phyloP scores from a whole-genome alignment of 2,797 vertebrate genomes.

The Holocentrus rufus region DNA sequence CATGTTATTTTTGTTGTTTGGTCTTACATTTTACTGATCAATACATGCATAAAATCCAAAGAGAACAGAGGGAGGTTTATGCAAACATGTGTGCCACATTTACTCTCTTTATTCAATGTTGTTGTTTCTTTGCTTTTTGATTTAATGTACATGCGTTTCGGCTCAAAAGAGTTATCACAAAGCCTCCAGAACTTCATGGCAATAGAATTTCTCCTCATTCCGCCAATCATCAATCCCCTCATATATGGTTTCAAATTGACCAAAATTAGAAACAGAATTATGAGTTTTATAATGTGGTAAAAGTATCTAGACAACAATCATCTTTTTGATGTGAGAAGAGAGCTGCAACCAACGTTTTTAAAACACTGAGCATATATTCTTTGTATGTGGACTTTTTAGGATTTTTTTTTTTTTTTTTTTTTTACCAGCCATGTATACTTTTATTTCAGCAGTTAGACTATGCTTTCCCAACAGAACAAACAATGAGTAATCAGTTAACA shows the following conservation, averaged over 20 bases:
- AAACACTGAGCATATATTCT: too few relatives aligned
- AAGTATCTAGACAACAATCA: too few relatives aligned
- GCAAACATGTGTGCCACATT: conserved; percentile 68
- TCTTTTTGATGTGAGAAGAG: too few relatives aligned
- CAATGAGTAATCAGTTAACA: too few relatives aligned
- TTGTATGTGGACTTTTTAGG: too few relatives aligned
- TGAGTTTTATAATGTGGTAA: neutral
- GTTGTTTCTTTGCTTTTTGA: conserved; percentile 23
- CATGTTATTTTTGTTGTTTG: conserved; percentile 40
- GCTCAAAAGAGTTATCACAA: conserved; percentile 8
- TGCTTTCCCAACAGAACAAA: too few relatives aligned
- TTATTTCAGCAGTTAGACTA: too few relatives aligned
- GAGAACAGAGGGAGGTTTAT: conserved; percentile 62
- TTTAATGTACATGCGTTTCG: neutral
- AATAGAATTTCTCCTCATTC: conserved; percentile 56
- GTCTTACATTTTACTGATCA: conserved; percentile 57
- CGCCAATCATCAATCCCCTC: conserved; percentile 63
- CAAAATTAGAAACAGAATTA: conserved; percentile 34
- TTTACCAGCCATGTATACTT: too few relatives aligned
- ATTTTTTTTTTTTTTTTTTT: too few relatives aligned
- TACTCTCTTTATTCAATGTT: conserved; percentile 39
- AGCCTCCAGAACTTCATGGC: conserved; percentile 35
- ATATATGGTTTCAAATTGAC: conserved; percentile 65
- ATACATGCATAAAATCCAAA: conserved; percentile 45
- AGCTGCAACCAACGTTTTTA: too few relatives aligned